Conservation (phyloP, 2,113 vertebrate genomes). For the Callorhinus ursinus region DNA sequence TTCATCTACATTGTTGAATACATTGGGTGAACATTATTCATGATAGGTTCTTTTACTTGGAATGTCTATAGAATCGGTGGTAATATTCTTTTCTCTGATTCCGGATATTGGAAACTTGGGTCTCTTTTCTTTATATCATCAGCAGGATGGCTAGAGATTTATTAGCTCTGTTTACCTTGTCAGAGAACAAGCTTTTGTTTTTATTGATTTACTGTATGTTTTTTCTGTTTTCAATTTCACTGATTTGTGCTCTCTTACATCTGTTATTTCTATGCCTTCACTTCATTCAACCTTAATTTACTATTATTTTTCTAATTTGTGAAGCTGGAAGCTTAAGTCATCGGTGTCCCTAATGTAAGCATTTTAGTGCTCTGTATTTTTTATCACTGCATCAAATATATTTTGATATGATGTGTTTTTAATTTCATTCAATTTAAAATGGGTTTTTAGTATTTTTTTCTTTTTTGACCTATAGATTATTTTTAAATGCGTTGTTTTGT, state of each 20-base stretch:
- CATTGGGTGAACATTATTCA: background rate
- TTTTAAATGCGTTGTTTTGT: background rate
- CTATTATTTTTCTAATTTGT: background rate
- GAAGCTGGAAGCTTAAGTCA: background rate
- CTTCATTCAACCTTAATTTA: background rate
- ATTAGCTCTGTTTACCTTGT: background rate
- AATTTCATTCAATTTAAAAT: background rate
- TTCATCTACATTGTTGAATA: background rate
- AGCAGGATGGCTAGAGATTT: background rate
- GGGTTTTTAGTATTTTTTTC: background rate
- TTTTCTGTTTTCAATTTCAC: background rate
- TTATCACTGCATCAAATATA: background rate
- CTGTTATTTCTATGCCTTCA: background rate
- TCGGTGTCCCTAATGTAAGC: background rate
- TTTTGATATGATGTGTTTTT: background rate
- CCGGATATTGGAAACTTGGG: background rate
- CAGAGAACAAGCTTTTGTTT: background rate
- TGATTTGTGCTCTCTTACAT: background rate
- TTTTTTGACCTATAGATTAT: background rate
- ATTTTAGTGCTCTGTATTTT: background rate
- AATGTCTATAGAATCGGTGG: background rate
- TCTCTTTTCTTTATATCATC: background rate
- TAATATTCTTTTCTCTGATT: background rate
- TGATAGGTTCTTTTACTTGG: background rate
- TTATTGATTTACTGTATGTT: background rate